Base-by-base conservation (phyloP, 1,140 invertebrate genomes). In the Catajapyx aquilonaris region DNA sequence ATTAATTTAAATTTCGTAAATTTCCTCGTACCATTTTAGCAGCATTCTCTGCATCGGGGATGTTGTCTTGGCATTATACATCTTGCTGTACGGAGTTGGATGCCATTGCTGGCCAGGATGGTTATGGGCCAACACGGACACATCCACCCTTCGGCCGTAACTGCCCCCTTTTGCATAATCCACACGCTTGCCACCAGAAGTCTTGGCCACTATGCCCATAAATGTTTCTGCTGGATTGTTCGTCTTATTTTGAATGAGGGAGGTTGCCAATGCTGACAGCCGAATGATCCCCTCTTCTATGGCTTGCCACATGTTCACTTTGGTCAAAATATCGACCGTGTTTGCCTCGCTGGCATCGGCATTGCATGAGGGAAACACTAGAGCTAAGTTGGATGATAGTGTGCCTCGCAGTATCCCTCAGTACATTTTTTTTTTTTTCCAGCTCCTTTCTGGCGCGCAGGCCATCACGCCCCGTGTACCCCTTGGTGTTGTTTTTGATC, bases 191-290 rank as follows among this genome's bases (percentile, higher is more conserved):
- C 25, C 25, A 9, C 25, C 9, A n/a, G 9, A 28, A n/a, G 9
- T 28, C n/a, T 28, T 28, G 25, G 9, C 9, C 9, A 9, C n/a
- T 10, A 28, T 28, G n/a, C n/a, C n/a, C 35, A 41, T 38, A 17
- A 41, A 41, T 4, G 10, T 4, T 25, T 41, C 40, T 31, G 35
- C 35, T 2, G 20, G 13, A 22, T 38, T 41, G 11, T 22, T 41
- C 5, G 35, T 38, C 20, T 23, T 21, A n/a, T 41, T 41, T 4
- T 30, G 25, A 2, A 41, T 13, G 5, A 41, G n/a, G n/a, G 25
- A 28, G 9, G 25, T 9, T 28, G 25, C 9, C 9, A 28, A n/a
- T n/a, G n/a, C 25, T 10, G 25, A 9, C 9, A 28, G 25, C n/a
- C 25, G 9, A 9, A 28, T 28, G 9, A 28, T 28, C 9, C 9